These are phyloP conservation scores for Capitella teleta DNA, from an alignment of 1,140 invertebrate genomes.

Conservation along the genomic window DNA sequence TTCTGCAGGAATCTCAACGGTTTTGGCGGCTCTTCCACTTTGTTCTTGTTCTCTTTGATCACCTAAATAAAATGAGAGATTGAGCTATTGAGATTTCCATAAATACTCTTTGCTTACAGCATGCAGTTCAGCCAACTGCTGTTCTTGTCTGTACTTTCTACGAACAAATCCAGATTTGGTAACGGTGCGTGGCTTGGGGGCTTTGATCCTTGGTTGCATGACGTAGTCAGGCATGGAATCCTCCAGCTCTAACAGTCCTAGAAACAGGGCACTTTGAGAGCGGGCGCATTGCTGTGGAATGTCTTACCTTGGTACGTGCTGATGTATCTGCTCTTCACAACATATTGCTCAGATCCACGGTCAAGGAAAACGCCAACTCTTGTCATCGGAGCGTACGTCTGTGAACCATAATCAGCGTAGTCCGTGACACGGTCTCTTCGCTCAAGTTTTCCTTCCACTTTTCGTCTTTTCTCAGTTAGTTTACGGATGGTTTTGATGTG, in stretches of 20 bases:
- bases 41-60: slow-evolving; percentile 28
- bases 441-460: slow-evolving; percentile 26
- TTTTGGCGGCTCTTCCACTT: slow-evolving; percentile 40
- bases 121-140: slow-evolving; percentile 36
- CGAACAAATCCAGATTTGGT: slow-evolving; percentile 38
- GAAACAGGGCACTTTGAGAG: slow-evolving; percentile 1
- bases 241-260: slow-evolving; percentile 38
- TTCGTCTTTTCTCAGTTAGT: slow-evolving; percentile 24
- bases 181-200: slow-evolving; percentile 29
- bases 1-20: slow-evolving; percentile 40
- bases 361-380: slow-evolving; percentile 40
- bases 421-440: slow-evolving; percentile 34
- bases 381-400: slow-evolving; percentile 40
- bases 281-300: background rate
- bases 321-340: slow-evolving; percentile 35
- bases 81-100: too few species aligned
- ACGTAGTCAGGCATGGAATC: slow-evolving; percentile 38
- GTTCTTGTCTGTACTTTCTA: slow-evolving; percentile 35
- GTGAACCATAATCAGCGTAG: slow-evolving; percentile 30
- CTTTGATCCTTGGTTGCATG: slow-evolving; percentile 31
- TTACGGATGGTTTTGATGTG: slow-evolving; percentile 40
- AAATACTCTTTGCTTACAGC: slow-evolving; percentile 21
- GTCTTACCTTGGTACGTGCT: slow-evolving; percentile 31
- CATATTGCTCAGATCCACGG: slow-evolving; percentile 37
- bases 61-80: too few species aligned